phyloP scores from a whole-genome alignment of 2,888 invertebrate species.

The Alcis repandata region DNA sequence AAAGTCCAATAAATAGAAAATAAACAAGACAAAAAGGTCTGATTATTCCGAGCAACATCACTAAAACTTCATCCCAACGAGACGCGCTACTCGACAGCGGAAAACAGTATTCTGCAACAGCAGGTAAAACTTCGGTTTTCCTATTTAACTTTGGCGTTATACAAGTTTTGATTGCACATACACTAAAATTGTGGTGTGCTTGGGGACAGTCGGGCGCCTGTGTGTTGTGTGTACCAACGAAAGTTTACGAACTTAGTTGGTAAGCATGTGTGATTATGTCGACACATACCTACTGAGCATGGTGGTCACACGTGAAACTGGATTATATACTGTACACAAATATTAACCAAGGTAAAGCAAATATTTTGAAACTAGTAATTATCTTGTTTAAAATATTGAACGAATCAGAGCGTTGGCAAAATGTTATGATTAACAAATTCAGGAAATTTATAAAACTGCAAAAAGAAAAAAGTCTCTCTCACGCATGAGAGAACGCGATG shows the following conservation, averaged over 20 bases:
- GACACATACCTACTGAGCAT: not conserved
- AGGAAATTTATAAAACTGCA: not conserved
- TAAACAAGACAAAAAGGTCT: not conserved
- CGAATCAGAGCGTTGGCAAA: not conserved
- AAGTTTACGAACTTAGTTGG: slow-evolving; percentile 2
- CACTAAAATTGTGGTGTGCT: slow-evolving; percentile 15
- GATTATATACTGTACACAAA: slow-evolving; percentile 11
- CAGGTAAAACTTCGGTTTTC: slow-evolving; percentile 54
- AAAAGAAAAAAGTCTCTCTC: not conserved
- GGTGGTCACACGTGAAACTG: slow-evolving; percentile 7
- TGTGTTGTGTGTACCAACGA: slow-evolving; percentile 1
- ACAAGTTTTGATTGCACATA: slow-evolving; percentile 46
- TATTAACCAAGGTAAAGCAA: slow-evolving; percentile 19
- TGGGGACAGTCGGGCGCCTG: not conserved
- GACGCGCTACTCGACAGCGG: slow-evolving; percentile 27
- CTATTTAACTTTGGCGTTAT: slow-evolving; percentile 61
- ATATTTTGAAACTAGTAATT: slow-evolving; percentile 17
- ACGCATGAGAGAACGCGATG: not conserved
- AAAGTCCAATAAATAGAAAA: not conserved
- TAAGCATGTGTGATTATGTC: not conserved
- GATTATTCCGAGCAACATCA: slow-evolving; percentile 29
- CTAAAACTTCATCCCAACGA: slow-evolving; percentile 37
- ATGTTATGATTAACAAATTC: not conserved
- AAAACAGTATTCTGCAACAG: slow-evolving; percentile 41
- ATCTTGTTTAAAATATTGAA: not conserved